A percentile compares a stretch with the other conserved stretches of the same genome.
Conservation (phyloP, 2,888 invertebrate genomes). For the Nomada hirtipes region DNA sequence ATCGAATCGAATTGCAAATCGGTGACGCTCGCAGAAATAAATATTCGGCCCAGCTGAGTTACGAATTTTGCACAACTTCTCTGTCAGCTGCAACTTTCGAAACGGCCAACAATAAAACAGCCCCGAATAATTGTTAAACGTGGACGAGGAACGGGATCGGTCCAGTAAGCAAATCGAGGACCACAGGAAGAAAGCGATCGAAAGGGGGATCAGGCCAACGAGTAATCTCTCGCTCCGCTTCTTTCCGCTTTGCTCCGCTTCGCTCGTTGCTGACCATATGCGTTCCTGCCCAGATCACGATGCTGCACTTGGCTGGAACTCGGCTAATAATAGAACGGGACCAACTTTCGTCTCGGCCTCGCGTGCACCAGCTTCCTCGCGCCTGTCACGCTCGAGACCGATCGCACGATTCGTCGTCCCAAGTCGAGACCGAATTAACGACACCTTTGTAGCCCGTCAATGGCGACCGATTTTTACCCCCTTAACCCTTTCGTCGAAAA, state of each 20-base stretch:
- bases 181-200: background rate
- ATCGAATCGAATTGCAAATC: no score
- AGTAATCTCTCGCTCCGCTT: slow-evolving; percentile 20
- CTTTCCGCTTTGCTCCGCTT: slow-evolving; percentile 43
- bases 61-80: no score
- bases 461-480: no score
- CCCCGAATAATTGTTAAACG: background rate
- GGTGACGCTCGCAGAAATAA: no score
- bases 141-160: slow-evolving; percentile 13
- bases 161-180: background rate
- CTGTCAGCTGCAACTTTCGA: background rate
- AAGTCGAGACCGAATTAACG: slow-evolving; percentile 11
- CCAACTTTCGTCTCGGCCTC: slow-evolving; percentile 64
- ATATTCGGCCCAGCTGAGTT: no score
- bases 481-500: background rate
- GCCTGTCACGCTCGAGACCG: slow-evolving; percentile 50
- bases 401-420: slow-evolving; percentile 40
- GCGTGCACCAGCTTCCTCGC: slow-evolving; percentile 55
- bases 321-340: slow-evolving; percentile 68
- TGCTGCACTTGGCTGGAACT: slow-evolving; percentile 64
- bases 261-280: slow-evolving; percentile 56
- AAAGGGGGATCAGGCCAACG: slow-evolving; percentile 3
- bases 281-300: slow-evolving; percentile 52
- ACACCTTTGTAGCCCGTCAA: background rate
- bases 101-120: no score